phyloP scores from a whole-genome alignment of 2,113 vertebrate genomes.

The Spermophilus dauricus region DNA sequence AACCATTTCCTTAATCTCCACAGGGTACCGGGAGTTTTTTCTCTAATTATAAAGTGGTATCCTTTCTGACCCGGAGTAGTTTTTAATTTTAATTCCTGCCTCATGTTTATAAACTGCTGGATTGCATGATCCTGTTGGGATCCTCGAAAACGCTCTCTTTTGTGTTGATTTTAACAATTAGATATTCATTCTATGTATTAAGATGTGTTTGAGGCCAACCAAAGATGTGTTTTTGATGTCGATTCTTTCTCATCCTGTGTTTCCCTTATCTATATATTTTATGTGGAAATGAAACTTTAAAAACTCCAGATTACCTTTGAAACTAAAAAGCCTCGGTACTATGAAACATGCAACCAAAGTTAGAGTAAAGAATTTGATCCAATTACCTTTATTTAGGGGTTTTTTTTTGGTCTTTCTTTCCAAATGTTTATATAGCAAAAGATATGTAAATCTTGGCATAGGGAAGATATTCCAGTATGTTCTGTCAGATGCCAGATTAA shows the following conservation, averaged over 20 bases:
- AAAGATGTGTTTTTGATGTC: slow-evolving; percentile 9
- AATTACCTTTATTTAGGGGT: background rate
- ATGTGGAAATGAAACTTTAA: slow-evolving; percentile 20
- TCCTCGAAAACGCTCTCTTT: slow-evolving; percentile 39
- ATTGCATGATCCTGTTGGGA: slow-evolving; percentile 65
- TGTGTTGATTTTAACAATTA: slow-evolving; percentile 72
- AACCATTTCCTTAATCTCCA: slow-evolving; percentile 62
- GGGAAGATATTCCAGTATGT: background rate
- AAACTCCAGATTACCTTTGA: background rate
- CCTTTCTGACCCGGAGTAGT: slow-evolving; percentile 74
- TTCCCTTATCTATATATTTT: slow-evolving; percentile 52
- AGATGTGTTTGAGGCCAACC: slow-evolving; percentile 31
- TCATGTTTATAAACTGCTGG: slow-evolving; percentile 67
- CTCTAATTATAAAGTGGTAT: slow-evolving; percentile 73
- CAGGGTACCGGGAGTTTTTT: slow-evolving; percentile 51
- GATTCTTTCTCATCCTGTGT: background rate
- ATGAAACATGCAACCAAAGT: slow-evolving; percentile 18
- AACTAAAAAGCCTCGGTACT: background rate
- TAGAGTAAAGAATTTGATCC: background rate
- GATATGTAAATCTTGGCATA: background rate
- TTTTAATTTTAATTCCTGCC: slow-evolving; percentile 72
- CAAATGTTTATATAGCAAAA: slow-evolving; percentile 23
- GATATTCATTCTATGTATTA: slow-evolving; percentile 49
- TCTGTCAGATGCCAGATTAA: slow-evolving; percentile 34
- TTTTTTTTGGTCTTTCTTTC: background rate